A percentile compares a stretch with the other conserved stretches of the same genome.
phyloP scores from a whole-genome alignment of 2,888 invertebrate genomes.

The Heliconius erato region DNA sequence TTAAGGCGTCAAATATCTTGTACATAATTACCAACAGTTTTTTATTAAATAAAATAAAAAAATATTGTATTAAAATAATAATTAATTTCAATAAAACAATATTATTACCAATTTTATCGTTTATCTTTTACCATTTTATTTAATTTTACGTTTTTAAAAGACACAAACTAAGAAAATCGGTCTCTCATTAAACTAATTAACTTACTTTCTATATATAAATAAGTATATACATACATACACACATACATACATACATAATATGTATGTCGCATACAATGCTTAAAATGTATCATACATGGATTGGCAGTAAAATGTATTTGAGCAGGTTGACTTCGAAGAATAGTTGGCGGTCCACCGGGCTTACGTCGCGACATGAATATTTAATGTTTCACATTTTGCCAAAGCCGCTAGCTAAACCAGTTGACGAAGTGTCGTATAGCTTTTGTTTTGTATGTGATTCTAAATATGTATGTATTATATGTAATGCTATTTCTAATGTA shows the following conservation, averaged over 20 bases:
- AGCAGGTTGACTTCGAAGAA: conserved; percentile 53
- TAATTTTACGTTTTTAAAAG: too few species aligned
- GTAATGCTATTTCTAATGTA: background rate
- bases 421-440: conserved; percentile 36
- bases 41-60: too few species aligned
- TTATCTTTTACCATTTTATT: too few species aligned
- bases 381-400: conserved; percentile 37
- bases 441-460: background rate
- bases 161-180: too few species aligned
- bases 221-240: background rate
- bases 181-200: background rate
- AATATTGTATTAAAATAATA: too few species aligned
- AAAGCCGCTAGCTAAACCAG: conserved; percentile 36
- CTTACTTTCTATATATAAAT: conserved; percentile 3
- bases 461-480: background rate
- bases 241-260: background rate
- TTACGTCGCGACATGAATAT: conserved; percentile 40
- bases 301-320: conserved; percentile 32
- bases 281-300: conserved; percentile 18
- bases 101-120: too few species aligned
- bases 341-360: conserved; percentile 38
- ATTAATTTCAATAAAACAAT: too few species aligned
- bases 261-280: background rate
- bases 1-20: too few species aligned
- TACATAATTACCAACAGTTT: too few species aligned